A percentile compares a stretch with the other conserved stretches of the same genome.
Conservation (phyloP, 2,888 invertebrate genomes). For the Idaea aversata region DNA sequence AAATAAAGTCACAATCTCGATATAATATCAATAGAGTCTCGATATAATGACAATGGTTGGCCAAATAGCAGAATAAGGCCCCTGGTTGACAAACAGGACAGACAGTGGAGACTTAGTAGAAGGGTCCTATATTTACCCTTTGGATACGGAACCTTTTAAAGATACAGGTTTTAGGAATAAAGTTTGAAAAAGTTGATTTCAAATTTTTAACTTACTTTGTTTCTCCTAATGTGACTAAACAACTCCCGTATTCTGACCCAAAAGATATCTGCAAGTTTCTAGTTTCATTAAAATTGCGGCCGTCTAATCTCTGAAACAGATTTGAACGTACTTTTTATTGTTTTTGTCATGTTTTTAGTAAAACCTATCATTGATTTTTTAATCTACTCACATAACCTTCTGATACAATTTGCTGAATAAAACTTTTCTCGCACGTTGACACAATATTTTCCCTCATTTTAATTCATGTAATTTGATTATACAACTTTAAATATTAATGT, state of each 20-base stretch:
- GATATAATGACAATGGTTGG: too few species aligned
- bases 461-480: constrained; percentile 6
- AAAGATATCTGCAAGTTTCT: constrained; percentile 86
- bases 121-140: too few species aligned
- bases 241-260: constrained; percentile 92
- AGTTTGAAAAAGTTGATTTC: not conserved
- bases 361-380: constrained; percentile 2
- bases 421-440: constrained; percentile 86
- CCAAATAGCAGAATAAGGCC: too few species aligned
- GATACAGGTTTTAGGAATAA: not conserved
- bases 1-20: too few species aligned
- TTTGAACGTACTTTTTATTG: not conserved
- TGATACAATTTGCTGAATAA: constrained; percentile 82
- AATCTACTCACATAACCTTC: constrained; percentile 81
- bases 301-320: constrained; percentile 87
- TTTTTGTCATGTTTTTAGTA: not conserved
- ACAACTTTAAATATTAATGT: not conserved
- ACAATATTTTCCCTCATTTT: constrained; percentile 83
- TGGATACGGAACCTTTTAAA: not conserved
- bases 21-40: too few species aligned
- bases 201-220: constrained; percentile 80
- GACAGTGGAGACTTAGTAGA: too few species aligned
- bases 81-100: too few species aligned
- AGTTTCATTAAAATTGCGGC: constrained; percentile 86
- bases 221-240: constrained; percentile 87